These are phyloP conservation scores for Onchidella celtica DNA, from an alignment of 2,888 invertebrate species.

Conservation along the genomic window DNA sequence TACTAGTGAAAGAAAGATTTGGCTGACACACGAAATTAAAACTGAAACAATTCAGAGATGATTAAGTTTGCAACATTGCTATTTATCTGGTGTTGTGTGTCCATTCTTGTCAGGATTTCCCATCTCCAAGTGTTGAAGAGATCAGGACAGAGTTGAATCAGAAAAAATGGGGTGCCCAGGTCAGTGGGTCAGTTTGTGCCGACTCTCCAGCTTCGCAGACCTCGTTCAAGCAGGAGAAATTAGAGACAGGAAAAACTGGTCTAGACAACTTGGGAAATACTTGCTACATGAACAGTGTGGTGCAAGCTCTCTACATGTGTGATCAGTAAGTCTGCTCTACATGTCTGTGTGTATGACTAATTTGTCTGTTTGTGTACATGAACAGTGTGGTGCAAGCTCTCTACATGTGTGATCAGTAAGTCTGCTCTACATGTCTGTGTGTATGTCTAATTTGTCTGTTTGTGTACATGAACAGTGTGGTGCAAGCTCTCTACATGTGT, in stretches of 20 bases:
- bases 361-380: too few species aligned
- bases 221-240: slow-evolving; percentile 60
- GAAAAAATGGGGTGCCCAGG: slow-evolving; percentile 63
- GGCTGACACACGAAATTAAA: too few species aligned
- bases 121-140: slow-evolving; percentile 64
- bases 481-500: too few species aligned
- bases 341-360: too few species aligned
- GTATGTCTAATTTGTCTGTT: background rate
- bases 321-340: slow-evolving; percentile 84
- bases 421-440: too few species aligned
- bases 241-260: slow-evolving; percentile 85
- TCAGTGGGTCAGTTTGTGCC: background rate
- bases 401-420: too few species aligned
- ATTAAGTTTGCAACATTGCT: too few species aligned
- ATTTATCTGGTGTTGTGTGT: background rate
- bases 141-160: slow-evolving; percentile 65
- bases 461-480: too few species aligned
- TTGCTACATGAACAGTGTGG: slow-evolving; percentile 93
- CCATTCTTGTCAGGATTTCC: slow-evolving; percentile 62
- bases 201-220: background rate
- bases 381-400: too few species aligned
- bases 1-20: too few species aligned
- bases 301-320: slow-evolving; percentile 91
- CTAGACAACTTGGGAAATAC: slow-evolving; percentile 92
- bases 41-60: too few species aligned